Evolutionary conservation across 2,797 vertebrate genomes (phyloP).

Genomic region (Glyptemys insculpta): DNA sequence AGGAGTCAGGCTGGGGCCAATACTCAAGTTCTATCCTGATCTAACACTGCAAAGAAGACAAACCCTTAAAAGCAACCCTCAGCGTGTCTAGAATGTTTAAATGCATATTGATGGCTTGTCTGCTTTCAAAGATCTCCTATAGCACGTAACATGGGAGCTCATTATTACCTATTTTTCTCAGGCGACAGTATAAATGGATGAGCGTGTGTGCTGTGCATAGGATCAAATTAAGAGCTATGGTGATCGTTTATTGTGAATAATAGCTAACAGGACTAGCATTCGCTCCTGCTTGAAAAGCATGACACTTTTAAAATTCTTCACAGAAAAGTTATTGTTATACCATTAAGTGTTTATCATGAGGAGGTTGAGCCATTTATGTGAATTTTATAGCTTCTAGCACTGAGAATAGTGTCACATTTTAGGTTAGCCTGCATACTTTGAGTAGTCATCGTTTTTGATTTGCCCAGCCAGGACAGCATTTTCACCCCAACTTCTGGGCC

Average conservation of each 20-base stretch:
- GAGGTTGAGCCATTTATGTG: background rate
- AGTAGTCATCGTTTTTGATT: background rate
- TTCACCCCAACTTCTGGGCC: background rate
- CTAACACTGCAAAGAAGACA: background rate
- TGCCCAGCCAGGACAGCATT: background rate
- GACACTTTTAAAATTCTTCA: background rate
- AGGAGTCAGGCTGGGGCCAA: background rate
- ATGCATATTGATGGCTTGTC: background rate
- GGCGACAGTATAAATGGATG: background rate
- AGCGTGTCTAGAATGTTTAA: background rate
- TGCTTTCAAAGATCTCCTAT: background rate
- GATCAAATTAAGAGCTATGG: background rate
- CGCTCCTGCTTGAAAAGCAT: background rate
- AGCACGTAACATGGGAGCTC: background rate
- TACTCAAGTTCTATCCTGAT: background rate
- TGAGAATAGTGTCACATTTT: background rate
- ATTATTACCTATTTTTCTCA: background rate
- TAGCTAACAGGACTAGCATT: conserved; percentile 1
- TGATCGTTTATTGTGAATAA: background rate
- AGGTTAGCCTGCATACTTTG: background rate
- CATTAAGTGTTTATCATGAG: background rate
- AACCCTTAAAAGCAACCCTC: background rate
- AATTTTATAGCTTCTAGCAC: conserved; percentile 18
- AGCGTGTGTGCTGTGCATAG: background rate
- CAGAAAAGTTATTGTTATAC: background rate